Conservation (phyloP, 2,888 invertebrate species). For the Linnaemya tessellans region DNA sequence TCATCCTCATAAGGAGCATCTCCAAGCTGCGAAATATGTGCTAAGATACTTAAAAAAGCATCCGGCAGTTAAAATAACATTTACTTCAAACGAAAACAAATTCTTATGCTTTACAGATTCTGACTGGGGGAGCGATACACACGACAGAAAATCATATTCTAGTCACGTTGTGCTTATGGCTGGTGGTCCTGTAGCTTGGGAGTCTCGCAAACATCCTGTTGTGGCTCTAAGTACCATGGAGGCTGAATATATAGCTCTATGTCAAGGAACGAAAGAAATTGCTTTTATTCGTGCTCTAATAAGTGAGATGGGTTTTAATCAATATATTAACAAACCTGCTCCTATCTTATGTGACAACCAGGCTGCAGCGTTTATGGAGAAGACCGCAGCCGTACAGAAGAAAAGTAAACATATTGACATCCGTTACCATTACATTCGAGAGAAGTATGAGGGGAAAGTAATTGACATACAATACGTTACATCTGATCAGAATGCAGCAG, state of each 20-base stretch:
- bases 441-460: background rate
- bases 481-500: slow-evolving; percentile 39
- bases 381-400: background rate
- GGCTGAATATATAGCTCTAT: too few relatives aligned
- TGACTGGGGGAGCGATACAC: background rate
- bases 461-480: slow-evolving; percentile 17
- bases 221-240: background rate
- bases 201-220: background rate
- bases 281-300: background rate
- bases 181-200: background rate
- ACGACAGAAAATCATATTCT: background rate
- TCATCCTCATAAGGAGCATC: background rate
- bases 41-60: background rate
- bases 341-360: slow-evolving; percentile 26
- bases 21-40: background rate
- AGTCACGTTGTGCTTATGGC: background rate
- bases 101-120: background rate
- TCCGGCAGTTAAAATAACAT: background rate
- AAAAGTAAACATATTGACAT: slow-evolving; percentile 5
- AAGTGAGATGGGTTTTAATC: too few relatives aligned
- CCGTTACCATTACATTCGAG: background rate
- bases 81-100: background rate
- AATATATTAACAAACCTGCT: background rate
- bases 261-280: background rate
- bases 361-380: slow-evolving; percentile 35